These are phyloP conservation scores for Caenorhabditis afra DNA, from an alignment of 2,888 invertebrate genomes.

Conservation along the genomic window DNA sequence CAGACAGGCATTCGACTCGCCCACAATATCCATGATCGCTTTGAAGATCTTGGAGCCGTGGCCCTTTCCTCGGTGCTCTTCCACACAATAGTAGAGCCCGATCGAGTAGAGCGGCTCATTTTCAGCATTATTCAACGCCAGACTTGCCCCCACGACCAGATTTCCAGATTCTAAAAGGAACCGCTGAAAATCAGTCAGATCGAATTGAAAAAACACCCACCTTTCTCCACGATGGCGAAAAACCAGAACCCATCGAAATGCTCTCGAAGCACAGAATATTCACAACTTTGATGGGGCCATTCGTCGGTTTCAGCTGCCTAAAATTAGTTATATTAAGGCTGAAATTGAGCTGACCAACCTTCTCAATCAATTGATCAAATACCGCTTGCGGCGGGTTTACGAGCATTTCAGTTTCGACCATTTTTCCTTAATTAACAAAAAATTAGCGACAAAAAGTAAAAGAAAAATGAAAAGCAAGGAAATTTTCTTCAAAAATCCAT, in stretches of 20 bases:
- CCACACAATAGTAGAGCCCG: constrained; percentile 10
- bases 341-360: not conserved
- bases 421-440: no score
- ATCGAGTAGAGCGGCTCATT: constrained; percentile 6
- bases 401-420: not conserved
- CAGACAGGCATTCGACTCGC: constrained; percentile 8
- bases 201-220: no score
- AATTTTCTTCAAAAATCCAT: no score
- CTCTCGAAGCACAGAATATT: constrained; percentile 4
- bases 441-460: no score
- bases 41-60: constrained; percentile 10
- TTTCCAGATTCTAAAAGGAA: no score
- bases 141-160: constrained; percentile 3
- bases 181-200: not conserved
- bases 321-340: not conserved
- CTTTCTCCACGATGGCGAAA: constrained; percentile 14
- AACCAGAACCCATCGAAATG: constrained; percentile 16
- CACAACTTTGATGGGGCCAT: constrained; percentile 17
- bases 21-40: constrained; percentile 12
- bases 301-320: constrained; percentile 11
- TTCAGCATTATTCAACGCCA: not conserved
- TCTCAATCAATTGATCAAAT: constrained; percentile 1
- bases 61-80: constrained; percentile 10
- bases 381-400: not conserved
- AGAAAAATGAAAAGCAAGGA: no score